phyloP scores from a whole-genome alignment of 1,140 invertebrate genomes.

The Rhyacophila brunnea region DNA sequence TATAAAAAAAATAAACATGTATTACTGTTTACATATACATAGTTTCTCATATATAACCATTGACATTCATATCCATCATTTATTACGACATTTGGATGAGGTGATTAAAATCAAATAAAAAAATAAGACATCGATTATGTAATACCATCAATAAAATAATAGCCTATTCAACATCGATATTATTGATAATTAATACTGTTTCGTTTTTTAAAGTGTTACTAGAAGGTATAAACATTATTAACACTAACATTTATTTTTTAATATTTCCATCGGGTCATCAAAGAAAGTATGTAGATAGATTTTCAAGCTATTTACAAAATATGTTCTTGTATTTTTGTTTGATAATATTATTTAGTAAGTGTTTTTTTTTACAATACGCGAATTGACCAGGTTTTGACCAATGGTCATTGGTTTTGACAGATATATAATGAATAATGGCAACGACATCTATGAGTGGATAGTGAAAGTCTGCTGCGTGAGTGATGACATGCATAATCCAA shows the following conservation, averaged over 20 bases:
- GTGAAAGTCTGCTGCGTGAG: conserved; percentile 1
- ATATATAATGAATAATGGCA: conserved; percentile 8
- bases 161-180: background rate
- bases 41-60: conserved; percentile 27
- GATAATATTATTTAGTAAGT: too few relatives aligned
- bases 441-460: conserved; percentile 4
- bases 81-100: background rate
- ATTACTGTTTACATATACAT: conserved; percentile 33
- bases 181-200: too few relatives aligned
- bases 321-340: conserved; percentile 14
- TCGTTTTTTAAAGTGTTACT: too few relatives aligned
- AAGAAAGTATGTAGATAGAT: background rate
- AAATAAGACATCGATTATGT: too few relatives aligned
- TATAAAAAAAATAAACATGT: conserved; percentile 34
- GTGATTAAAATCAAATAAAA: conserved; percentile 5
- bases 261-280: too few relatives aligned
- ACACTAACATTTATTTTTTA: too few relatives aligned
- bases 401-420: too few relatives aligned
- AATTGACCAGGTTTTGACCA: background rate
- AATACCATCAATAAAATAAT: too few relatives aligned
- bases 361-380: background rate
- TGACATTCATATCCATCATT: conserved; percentile 20
- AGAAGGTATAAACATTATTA: too few relatives aligned
- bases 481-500: conserved; percentile 3
- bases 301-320: conserved; percentile 22